Base-by-base conservation (phyloP, 2,888 invertebrate genomes). In the Pterostichus madidus region DNA sequence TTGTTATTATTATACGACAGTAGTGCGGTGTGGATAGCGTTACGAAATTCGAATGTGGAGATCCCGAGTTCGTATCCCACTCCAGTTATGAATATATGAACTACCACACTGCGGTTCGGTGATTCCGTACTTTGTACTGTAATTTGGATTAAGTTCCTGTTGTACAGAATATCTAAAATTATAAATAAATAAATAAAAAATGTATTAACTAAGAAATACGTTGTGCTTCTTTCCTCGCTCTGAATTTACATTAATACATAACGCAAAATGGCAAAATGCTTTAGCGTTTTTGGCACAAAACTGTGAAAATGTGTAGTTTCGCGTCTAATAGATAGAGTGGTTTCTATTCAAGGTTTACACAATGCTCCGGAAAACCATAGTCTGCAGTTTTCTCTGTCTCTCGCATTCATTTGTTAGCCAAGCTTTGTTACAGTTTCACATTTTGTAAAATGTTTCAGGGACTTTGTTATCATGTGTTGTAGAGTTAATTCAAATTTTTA, bases 321-420 rank as follows among this genome's bases (percentile, higher is more conserved):
- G 31, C 56, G 8, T 10, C 13, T 13, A 52, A 17, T 17, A 17
- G 17, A 56, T 56, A 17, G 17, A 56, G 56, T 56, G 56, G 15
- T 17, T 56, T 56, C 56, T 56, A 56, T 56, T 56, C 56, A 56
- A 17, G 17, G 17, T 15, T 17, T 17, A 10, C 13, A 56, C 15
- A 56, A 56, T 56, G 56, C 56, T 13, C 56, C 56, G 56, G 56
- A 56, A 56, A 56, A 56, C 15, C 56, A 56, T 10, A 8, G 17
- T 17, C 17, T 56, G 56, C 56, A 17, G 56, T 56, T 56, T 13
- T 56, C 56, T n/a, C 53, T 53, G 4, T 17, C 53, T 53, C 53
- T 56, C 24, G 15, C 56, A 17, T 56, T 17, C 56, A 56, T 4
- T 17, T 17, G 56, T 56, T 56, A 39, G 39, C 39, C 5, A 6